Conservation (phyloP, 2,113 vertebrate genomes). For the Amblyornis subalaris region DNA sequence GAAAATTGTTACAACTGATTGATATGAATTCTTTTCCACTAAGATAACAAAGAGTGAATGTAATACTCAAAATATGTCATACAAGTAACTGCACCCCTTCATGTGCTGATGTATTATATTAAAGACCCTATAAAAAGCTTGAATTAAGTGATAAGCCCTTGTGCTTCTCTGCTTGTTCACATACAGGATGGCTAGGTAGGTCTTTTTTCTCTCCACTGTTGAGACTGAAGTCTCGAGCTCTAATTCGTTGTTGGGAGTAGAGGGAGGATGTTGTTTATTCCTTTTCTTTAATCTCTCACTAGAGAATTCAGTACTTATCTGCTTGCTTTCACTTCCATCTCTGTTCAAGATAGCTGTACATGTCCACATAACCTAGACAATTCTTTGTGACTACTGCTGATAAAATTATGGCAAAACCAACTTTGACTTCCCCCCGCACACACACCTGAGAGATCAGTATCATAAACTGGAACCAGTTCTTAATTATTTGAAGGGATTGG, state of each 20-base stretch:
- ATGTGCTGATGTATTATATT: background rate
- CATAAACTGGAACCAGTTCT: background rate
- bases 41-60: background rate
- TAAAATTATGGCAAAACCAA: background rate
- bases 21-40: background rate
- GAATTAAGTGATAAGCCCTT: background rate
- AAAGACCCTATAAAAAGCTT: background rate
- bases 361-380: background rate
- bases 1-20: background rate
- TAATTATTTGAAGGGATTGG: background rate
- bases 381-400: background rate
- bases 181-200: background rate
- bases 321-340: background rate
- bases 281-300: background rate
- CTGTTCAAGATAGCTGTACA: background rate
- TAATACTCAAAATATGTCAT: background rate
- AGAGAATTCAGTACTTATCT: background rate
- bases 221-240: background rate
- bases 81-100: background rate
- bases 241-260: background rate
- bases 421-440: background rate
- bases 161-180: background rate
- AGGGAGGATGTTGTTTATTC: background rate
- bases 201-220: background rate
- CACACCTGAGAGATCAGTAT: background rate